Conservation (phyloP, 2,888 invertebrate genomes). For the Drosophila cracens region DNA sequence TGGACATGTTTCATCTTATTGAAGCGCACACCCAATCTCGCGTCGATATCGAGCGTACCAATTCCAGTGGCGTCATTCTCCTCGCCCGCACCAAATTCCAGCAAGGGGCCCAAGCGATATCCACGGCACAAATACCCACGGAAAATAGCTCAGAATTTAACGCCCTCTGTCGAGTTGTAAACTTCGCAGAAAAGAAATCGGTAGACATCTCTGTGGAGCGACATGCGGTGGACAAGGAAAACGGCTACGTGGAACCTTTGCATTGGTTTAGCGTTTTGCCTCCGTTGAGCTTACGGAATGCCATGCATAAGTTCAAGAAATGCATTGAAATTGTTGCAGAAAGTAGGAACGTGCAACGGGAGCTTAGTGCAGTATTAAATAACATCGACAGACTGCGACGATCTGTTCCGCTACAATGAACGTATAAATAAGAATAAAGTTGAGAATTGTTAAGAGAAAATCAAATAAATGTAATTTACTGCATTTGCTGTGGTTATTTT, state of each 20-base stretch:
- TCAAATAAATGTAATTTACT: background rate
- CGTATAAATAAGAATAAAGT: constrained; percentile 51
- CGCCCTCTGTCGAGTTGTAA: constrained; percentile 84
- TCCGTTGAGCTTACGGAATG: constrained; percentile 91
- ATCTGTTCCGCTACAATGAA: constrained; percentile 18
- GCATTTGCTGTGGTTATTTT: background rate
- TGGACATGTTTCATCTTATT: constrained; percentile 90
- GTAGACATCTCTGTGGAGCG: constrained; percentile 82
- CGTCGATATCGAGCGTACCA: constrained; percentile 89
- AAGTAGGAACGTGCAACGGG: constrained; percentile 89
- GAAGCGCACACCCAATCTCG: constrained; percentile 90
- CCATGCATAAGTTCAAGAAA: constrained; percentile 90
- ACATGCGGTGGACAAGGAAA: constrained; percentile 82
- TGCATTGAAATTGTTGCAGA: constrained; percentile 89
- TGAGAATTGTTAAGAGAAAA: background rate
- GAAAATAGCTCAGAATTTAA: constrained; percentile 87
- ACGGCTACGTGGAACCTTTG: constrained; percentile 88
- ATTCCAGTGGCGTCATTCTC: constrained; percentile 87
- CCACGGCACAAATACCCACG: constrained; percentile 88
- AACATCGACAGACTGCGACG: constrained; percentile 59
- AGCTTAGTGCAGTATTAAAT: constrained; percentile 84
- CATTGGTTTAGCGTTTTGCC: constrained; percentile 95
- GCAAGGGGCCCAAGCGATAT: constrained; percentile 90
- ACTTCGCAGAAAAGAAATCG: constrained; percentile 83
- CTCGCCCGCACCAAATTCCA: constrained; percentile 92